Evolutionary conservation across 2,888 invertebrate genomes (phyloP).

Genomic region (Arge pagana): DNA sequence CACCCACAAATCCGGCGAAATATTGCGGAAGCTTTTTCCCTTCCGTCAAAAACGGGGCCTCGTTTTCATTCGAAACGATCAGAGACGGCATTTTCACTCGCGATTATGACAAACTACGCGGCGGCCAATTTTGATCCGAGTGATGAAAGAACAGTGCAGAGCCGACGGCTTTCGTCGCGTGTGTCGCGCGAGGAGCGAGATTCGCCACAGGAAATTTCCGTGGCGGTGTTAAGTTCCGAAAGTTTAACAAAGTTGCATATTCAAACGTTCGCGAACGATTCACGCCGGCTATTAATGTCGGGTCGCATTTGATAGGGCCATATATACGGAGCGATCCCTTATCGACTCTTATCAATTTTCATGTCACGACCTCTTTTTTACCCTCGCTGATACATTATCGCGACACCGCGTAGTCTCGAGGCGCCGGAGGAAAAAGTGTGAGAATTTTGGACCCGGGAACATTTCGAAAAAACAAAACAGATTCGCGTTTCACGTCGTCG

Average conservation of each 20-base stretch:
- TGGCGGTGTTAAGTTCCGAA: too few relatives aligned
- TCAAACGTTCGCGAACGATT: conserved; percentile 14
- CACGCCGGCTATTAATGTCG: conserved; percentile 3
- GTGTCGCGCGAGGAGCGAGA: too few relatives aligned
- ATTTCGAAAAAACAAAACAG: too few relatives aligned
- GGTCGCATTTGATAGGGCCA: conserved; percentile 9
- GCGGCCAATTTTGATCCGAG: too few relatives aligned
- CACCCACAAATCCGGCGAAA: conserved; percentile 45
- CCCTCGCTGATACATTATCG: conserved; percentile 7
- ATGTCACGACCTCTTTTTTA: conserved; percentile 15
- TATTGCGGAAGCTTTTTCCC: conserved; percentile 44
- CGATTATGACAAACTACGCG: conserved; percentile 23
- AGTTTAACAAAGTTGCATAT: conserved; percentile 10
- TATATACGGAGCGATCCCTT: conserved; percentile 21
- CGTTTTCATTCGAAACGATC: conserved; percentile 37
- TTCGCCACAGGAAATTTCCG: too few relatives aligned
- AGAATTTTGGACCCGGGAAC: too few relatives aligned
- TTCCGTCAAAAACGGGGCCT: conserved; percentile 28
- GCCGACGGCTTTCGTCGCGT: too few relatives aligned
- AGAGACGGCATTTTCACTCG: conserved; percentile 34
- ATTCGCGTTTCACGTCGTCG: too few relatives aligned
- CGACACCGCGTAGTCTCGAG: too few relatives aligned
- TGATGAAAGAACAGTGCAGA: too few relatives aligned
- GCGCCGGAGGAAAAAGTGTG: too few relatives aligned
- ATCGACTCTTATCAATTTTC: conserved; percentile 22